Evolutionary conservation across 2,113 vertebrate species (phyloP).

Genomic region (Mirza zaza): DNA sequence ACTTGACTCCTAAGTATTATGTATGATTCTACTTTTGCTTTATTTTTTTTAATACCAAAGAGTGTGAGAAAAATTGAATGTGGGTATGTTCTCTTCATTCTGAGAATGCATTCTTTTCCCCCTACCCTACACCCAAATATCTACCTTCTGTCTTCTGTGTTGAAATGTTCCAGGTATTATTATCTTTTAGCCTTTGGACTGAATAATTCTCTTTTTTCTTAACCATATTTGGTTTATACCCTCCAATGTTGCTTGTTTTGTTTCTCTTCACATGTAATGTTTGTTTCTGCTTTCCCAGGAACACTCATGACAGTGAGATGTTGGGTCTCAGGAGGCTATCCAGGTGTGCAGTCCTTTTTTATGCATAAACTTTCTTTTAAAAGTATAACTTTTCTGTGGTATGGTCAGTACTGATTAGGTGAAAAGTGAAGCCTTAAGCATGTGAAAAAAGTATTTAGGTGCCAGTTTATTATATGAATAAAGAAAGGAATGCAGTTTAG

Average conservation of each 20-base stretch:
- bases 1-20: background rate
- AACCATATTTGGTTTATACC: slow-evolving; percentile 68
- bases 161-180: slow-evolving; percentile 62
- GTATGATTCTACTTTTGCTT: slow-evolving; percentile 52
- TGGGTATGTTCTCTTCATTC: slow-evolving; percentile 50
- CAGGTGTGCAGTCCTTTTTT: slow-evolving; percentile 74
- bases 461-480: slow-evolving; percentile 49
- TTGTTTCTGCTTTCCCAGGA: slow-evolving; percentile 82
- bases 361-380: slow-evolving; percentile 68
- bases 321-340: slow-evolving; percentile 76
- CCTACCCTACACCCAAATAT: background rate
- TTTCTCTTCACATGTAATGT: slow-evolving; percentile 76
- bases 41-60: slow-evolving; percentile 12
- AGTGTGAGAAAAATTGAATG: slow-evolving; percentile 38
- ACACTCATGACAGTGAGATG: slow-evolving; percentile 78
- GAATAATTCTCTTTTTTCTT: slow-evolving; percentile 65
- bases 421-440: slow-evolving; percentile 45
- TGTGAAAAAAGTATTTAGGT: slow-evolving; percentile 45
- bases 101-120: slow-evolving; percentile 47
- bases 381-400: slow-evolving; percentile 61
- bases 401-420: slow-evolving; percentile 64
- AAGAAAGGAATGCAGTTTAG: slow-evolving; percentile 14
- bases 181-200: slow-evolving; percentile 57
- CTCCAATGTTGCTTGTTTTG: slow-evolving; percentile 68
- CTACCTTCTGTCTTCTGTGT: slow-evolving; percentile 38